A percentile compares a stretch with the other conserved stretches of the same genome.
These are phyloP conservation scores for Peromyscus nudipes DNA, from an alignment of 2,797 vertebrate genomes.

Conservation along the genomic window DNA sequence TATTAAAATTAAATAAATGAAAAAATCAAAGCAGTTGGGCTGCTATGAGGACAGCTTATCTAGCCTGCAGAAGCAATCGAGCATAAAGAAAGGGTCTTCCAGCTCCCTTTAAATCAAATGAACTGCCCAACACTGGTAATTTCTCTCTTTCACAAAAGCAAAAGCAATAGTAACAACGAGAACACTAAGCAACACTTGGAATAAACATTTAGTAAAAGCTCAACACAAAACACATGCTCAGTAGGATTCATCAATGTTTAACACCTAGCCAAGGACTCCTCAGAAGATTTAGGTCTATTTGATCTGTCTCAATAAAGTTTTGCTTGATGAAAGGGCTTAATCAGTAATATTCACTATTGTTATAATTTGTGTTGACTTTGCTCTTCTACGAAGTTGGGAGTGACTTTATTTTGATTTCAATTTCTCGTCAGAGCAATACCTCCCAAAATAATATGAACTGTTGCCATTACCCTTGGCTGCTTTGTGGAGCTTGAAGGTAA, in stretches of 20 bases:
- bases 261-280: not conserved
- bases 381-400: not conserved
- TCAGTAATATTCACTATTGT: constrained; percentile 3
- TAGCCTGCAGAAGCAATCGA: not conserved
- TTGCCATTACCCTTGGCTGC: not conserved
- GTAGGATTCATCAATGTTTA: not conserved
- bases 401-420: constrained; percentile 35
- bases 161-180: not conserved
- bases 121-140: not conserved
- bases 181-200: too few relatives aligned
- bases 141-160: not conserved
- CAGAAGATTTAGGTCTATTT: not conserved
- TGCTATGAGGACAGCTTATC: not conserved
- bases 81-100: not conserved
- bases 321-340: not conserved
- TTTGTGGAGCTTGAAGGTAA: not conserved
- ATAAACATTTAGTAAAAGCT: not conserved
- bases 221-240: not conserved
- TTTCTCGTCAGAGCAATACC: not conserved
- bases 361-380: not conserved
- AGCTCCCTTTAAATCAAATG: not conserved
- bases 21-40: not conserved
- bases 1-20: not conserved
- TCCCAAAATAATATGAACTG: not conserved
- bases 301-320: not conserved